Conservation (phyloP, 1,140 invertebrate genomes). For the Andricus grossulariae region DNA sequence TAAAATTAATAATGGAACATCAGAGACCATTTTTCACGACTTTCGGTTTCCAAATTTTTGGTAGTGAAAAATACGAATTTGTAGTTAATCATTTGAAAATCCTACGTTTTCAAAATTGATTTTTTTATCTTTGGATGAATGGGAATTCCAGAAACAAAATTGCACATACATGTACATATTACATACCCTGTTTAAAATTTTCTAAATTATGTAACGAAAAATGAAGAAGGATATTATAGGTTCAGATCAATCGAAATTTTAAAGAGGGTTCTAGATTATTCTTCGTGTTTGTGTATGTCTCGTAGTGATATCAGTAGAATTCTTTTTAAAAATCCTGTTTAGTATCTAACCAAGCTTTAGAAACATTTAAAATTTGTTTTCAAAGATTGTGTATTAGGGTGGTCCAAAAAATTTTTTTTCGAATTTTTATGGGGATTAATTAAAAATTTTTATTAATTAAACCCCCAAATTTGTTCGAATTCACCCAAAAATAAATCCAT, state of each 20-base stretch:
- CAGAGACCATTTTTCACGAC: too few relatives aligned
- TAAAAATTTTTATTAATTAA: too few relatives aligned
- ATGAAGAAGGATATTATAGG: not conserved
- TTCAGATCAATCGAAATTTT: not conserved
- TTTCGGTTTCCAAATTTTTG: not conserved
- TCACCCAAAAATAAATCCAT: too few relatives aligned
- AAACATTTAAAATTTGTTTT: not conserved
- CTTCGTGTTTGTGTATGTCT: slow-evolving; percentile 8
- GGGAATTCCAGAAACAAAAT: not conserved
- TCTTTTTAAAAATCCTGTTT: not conserved
- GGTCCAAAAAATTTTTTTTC: too few relatives aligned
- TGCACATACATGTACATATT: slow-evolving; percentile 7
- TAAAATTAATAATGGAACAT: too few relatives aligned
- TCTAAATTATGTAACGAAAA: not conserved
- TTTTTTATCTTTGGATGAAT: not conserved
- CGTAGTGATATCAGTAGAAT: not conserved
- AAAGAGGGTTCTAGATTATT: slow-evolving; percentile 16
- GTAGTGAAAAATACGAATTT: not conserved
- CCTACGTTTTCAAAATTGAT: not conserved
- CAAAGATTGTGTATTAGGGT: not conserved
- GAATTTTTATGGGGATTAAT: too few relatives aligned
- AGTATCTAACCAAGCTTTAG: slow-evolving; percentile 23
- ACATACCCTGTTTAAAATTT: slow-evolving; percentile 12
- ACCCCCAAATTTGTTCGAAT: too few relatives aligned
- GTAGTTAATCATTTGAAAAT: not conserved